These are phyloP conservation scores for Leucophenga maculata DNA, from an alignment of 2,888 invertebrate genomes.

Conservation along the genomic window DNA sequence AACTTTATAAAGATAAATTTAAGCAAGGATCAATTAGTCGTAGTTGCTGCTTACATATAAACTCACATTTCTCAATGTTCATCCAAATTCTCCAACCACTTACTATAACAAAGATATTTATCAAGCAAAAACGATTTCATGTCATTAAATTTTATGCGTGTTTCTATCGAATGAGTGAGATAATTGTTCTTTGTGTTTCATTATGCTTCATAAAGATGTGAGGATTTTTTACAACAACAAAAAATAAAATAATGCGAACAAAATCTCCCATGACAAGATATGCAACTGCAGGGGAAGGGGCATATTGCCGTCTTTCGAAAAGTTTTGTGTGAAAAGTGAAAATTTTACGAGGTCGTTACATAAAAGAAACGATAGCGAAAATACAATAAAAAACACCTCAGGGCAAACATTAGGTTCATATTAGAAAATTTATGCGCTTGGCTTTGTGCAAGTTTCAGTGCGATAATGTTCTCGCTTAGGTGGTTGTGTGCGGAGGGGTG, in stretches of 20 bases:
- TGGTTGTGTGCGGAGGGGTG: not conserved
- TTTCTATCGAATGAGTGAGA: no score
- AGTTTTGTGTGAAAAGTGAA: conserved; percentile 42
- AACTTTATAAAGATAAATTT: no score
- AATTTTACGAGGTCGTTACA: conserved; percentile 45
- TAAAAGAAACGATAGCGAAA: conserved; percentile 32
- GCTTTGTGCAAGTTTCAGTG: conserved; percentile 22
- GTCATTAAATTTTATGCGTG: no score
- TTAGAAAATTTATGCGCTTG: conserved; percentile 37
- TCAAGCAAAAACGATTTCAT: not conserved
- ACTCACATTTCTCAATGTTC: no score
- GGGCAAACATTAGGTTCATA: conserved; percentile 36
- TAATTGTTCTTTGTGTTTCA: not conserved
- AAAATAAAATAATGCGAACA: not conserved
- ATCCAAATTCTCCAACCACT: not conserved
- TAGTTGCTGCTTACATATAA: no score
- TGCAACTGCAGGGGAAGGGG: not conserved
- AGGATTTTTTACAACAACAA: conserved; percentile 3
- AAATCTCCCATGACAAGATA: not conserved
- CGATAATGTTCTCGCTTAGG: conserved; percentile 20
- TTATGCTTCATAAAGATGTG: conserved; percentile 24
- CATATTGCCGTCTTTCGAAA: conserved; percentile 3
- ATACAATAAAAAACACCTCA: conserved; percentile 39
- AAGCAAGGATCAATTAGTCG: no score
- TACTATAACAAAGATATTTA: not conserved